Evolutionary conservation across 2,797 vertebrate genomes (phyloP).

Genomic region (Oryzias dopingdopingensis): DNA sequence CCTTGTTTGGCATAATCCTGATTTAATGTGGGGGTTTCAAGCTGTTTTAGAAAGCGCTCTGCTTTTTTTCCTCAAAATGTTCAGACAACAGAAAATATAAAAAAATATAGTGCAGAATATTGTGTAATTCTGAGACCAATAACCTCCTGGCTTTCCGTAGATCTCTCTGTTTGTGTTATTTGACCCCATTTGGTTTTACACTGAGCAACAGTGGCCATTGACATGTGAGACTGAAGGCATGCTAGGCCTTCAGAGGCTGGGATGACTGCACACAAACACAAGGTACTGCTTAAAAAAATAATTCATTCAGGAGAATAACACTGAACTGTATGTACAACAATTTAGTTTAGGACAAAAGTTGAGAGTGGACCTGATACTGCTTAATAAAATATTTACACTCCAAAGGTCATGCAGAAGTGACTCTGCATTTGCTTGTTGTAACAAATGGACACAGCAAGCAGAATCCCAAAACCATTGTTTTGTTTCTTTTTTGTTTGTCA

Average conservation of each 20-base stretch:
- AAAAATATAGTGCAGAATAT: neutral
- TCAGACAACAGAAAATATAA: neutral
- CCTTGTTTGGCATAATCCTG: neutral
- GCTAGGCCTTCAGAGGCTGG: constrained; percentile 29
- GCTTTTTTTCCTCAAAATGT: too few relatives aligned
- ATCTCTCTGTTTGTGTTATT: constrained; percentile 11
- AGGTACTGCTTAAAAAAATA: constrained; percentile 11
- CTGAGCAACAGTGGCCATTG: constrained; percentile 19
- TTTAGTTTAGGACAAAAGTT: constrained; percentile 13
- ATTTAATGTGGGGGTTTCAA: neutral
- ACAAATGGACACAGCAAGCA: too few relatives aligned
- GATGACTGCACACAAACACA: constrained; percentile 21
- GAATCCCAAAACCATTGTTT: too few relatives aligned
- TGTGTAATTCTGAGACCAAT: neutral
- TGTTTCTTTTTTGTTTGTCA: too few relatives aligned
- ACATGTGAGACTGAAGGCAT: constrained; percentile 28
- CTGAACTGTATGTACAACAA: constrained; percentile 3
- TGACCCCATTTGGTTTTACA: constrained; percentile 11
- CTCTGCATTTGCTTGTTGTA: neutral
- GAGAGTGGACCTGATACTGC: constrained; percentile 4
- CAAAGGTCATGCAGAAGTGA: neutral
- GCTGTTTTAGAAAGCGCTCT: neutral
- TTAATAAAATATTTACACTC: constrained; percentile 34
- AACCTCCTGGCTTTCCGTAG: neutral
- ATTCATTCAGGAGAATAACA: neutral